Base-by-base conservation (phyloP, 1,140 invertebrate genomes). In the Hyles vespertilio region DNA sequence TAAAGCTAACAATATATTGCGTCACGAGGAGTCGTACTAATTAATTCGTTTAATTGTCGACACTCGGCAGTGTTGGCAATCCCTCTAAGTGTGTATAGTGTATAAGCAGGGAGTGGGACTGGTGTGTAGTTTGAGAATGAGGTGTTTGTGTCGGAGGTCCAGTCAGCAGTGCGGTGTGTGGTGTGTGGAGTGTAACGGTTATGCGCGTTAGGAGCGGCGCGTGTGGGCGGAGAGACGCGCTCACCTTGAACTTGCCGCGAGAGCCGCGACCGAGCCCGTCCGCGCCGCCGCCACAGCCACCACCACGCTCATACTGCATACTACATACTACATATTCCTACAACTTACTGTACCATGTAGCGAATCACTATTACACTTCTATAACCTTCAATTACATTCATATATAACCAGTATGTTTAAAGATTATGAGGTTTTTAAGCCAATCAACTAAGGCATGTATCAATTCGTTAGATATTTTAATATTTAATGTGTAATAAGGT, bases 201-300 rank as follows among this genome's bases (percentile, higher is more conserved):
- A 74, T 73, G 72, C 56, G 65, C 69, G 65, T 59, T 77, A 70
- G 79, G 76, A 77, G 81, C 80, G 78, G 78, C 81, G 74, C 71
- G 82, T 67, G 83, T 84, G 81, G 81, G 84, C 77, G 81, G 81
- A 79, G 82, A 74, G 80, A 87, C 80, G 84, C 70, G 81, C 75
- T 88, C 78, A 82, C 85, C 83, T 86, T 88, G 83, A 88, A 86
- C 85, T 88, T 88, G 85, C 80, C 79, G 77, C 69, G 76, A 73
- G 74, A 70, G 67, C 60, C 60, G 65, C 59, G 64, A 62, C 68
- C 74, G 72, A 63, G 66, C 71, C 63, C 62, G 32, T 32, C 54
- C 22, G 45, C 54, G 34, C 32, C 45, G 9, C 32, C 2, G 10
- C 33, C 47, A 0, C 44, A 48, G 3, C 47, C 36, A 8, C 36